phyloP scores from a whole-genome alignment of 2,888 invertebrate genomes.

The Nemotelus pantherinus region DNA sequence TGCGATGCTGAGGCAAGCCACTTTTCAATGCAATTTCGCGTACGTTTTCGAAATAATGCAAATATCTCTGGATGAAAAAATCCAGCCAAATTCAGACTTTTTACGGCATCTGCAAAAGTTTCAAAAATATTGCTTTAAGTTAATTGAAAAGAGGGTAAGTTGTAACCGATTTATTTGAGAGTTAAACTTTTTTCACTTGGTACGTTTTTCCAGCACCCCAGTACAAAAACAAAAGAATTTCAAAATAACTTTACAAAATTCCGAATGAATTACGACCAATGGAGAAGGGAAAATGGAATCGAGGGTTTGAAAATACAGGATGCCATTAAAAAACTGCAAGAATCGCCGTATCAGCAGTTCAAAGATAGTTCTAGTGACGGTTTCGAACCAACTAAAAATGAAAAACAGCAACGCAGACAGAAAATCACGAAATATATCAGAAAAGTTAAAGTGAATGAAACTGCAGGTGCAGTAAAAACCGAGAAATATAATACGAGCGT shows the following conservation, averaged over 20 bases:
- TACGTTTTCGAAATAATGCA: slow-evolving; percentile 78
- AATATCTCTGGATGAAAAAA: slow-evolving; percentile 69
- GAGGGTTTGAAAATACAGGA: slow-evolving; percentile 62
- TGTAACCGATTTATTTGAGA: background rate
- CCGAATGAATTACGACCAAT: slow-evolving; percentile 65
- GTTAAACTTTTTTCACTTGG: background rate
- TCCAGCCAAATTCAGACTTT: slow-evolving; percentile 72
- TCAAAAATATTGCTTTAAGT: slow-evolving; percentile 68
- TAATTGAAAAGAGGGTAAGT: slow-evolving; percentile 67
- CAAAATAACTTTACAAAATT: slow-evolving; percentile 65
- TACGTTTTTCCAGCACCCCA: slow-evolving; percentile 59
- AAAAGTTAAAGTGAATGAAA: slow-evolving; percentile 60
- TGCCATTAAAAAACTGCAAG: slow-evolving; percentile 63
- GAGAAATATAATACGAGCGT: background rate
- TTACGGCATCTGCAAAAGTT: slow-evolving; percentile 73
- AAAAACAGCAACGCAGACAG: slow-evolving; percentile 55
- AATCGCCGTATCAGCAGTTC: slow-evolving; percentile 76
- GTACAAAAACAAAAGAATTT: slow-evolving; percentile 57
- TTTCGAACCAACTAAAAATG: slow-evolving; percentile 59
- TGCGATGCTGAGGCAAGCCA: slow-evolving; percentile 76
- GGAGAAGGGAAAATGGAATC: slow-evolving; percentile 65
- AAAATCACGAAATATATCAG: slow-evolving; percentile 63
- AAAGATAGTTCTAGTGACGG: slow-evolving; percentile 61
- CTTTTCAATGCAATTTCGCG: slow-evolving; percentile 69
- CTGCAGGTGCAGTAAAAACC: background rate